Conservation (phyloP, 2,113 vertebrate species). For the Deroptyus accipitrinus region DNA sequence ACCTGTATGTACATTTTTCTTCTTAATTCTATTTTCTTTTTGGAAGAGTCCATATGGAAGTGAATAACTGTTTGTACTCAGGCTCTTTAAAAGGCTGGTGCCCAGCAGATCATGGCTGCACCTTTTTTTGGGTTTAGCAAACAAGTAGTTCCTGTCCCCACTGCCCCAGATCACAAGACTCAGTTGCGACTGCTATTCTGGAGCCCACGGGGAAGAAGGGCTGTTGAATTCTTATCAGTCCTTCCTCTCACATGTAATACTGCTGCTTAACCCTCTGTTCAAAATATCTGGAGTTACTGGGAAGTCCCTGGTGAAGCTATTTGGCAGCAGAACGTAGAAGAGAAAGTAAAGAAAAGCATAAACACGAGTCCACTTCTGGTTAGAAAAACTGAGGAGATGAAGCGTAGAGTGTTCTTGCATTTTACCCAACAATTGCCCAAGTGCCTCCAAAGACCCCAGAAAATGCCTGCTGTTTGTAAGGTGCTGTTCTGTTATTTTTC, state of each 20-base stretch:
- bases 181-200: not conserved
- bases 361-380: not conserved
- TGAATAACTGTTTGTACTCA: not conserved
- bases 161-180: not conserved
- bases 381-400: not conserved
- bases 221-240: not conserved
- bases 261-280: not conserved
- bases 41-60: not conserved
- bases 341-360: not conserved
- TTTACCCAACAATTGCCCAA: not conserved
- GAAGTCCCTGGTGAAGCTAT: not conserved
- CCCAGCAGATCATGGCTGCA: fast-evolving
- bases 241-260: not conserved
- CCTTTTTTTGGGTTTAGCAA: not conserved
- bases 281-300: not conserved
- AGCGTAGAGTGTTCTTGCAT: not conserved
- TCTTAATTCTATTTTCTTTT: not conserved
- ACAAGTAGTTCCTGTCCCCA: not conserved
- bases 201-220: not conserved
- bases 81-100: not conserved
- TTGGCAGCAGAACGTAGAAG: not conserved
- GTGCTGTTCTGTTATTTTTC: not conserved
- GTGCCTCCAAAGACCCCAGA: not conserved
- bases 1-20: not conserved
- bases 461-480: not conserved